Conservation (phyloP, 2,113 vertebrate genomes). For the Pagrus major region DNA sequence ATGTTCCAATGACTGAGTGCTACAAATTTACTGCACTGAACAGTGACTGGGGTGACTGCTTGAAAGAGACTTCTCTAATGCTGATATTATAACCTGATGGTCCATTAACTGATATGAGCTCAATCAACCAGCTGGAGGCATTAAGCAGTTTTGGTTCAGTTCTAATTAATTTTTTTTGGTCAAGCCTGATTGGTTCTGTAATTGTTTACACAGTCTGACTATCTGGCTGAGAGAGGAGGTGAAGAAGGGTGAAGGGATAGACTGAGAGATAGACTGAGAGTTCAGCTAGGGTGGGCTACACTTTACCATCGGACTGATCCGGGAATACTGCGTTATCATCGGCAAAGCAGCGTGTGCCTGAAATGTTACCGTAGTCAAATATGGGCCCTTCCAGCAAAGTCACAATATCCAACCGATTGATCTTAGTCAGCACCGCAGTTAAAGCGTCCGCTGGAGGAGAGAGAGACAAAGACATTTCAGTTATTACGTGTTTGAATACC, state of each 20-base stretch:
- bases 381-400: slow-evolving; percentile 99
- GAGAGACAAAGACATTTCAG: slow-evolving; percentile 27
- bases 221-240: slow-evolving; percentile 76
- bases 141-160: slow-evolving; percentile 12
- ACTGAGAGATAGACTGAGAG: slow-evolving; percentile 82
- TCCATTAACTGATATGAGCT: slow-evolving; percentile 30
- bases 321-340: slow-evolving; percentile 97
- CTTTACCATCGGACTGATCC: slow-evolving; percentile 98
- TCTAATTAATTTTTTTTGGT: slow-evolving; percentile 22
- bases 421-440: slow-evolving; percentile 97
- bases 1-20: slow-evolving; percentile 34
- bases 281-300: slow-evolving; percentile 88
- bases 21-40: slow-evolving; percentile 20
- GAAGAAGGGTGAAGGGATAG: slow-evolving; percentile 80
- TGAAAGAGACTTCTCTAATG: slow-evolving; percentile 14
- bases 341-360: slow-evolving; percentile 99
- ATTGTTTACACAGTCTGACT: slow-evolving; percentile 67
- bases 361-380: slow-evolving; percentile 99
- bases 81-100: slow-evolving; percentile 27
- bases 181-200: slow-evolving; percentile 62
- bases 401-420: slow-evolving; percentile 99
- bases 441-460: slow-evolving; percentile 94
- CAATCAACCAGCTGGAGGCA: slow-evolving; percentile 25
- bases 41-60: slow-evolving; percentile 37
- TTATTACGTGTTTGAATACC: background rate